Base-by-base conservation (phyloP, 1,140 invertebrate species). In the Rhyacophila brunnea region DNA sequence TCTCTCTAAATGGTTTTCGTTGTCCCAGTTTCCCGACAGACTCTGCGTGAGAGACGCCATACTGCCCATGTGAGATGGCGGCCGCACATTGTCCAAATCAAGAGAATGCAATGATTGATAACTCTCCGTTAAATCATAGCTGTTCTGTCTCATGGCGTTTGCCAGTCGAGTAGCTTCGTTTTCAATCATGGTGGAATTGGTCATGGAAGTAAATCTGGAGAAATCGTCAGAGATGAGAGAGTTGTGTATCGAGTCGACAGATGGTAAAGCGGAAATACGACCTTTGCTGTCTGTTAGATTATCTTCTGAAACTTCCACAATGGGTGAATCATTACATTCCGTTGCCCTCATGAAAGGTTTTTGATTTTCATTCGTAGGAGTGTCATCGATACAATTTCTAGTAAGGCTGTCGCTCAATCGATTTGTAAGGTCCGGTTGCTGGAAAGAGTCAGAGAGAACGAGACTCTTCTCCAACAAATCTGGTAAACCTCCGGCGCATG, bases 21-120 rank as follows among this genome's bases (percentile, higher is more conserved):
- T n/a, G 1, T 77, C 75, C 68, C 70, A 81, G 11, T 77, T 80
- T 0, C 75, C 81, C 0, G 79, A 78, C 0, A 78, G 74, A 58
- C 85, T 88, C 0, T 77, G 75, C 0, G 77, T 83, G 6, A 87
- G 67, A 0, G 87, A 88, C 32, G 86, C 64, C 1, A 85, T 65
- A 66, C 83, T 85, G 2, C 85, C 85, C 78, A 90, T 83, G 38
- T 86, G 83, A 1, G 91, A 92, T 0, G 91, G 91, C 0, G 91
- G 91, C 64, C 86, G 86, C 1, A 91, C 82, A 44, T 85, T 81
- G 45, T 93, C 90, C 32, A 93, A 70, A 70, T 91, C 88, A 10
- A 89, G 68, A 0, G 74, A 77, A 3, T 68, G 70, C 0, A 77
- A 58, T 0, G 77, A 79, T 15, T 74, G 73, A 9, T 78, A 81